phyloP scores from a whole-genome alignment of 2,797 vertebrate species.

The Siniperca undulata region DNA sequence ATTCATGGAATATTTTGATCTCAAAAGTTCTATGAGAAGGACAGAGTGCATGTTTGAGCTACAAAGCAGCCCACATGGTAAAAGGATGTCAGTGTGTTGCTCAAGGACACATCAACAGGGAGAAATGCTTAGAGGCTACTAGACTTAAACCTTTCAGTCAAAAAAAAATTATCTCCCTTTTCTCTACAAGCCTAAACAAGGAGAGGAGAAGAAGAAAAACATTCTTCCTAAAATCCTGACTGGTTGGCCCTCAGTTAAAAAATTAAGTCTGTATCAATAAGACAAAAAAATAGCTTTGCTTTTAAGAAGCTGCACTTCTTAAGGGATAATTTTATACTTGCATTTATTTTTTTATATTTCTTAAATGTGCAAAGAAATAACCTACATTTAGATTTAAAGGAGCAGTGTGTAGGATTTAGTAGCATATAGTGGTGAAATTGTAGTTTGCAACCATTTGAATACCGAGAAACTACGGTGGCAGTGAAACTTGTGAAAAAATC shows the following conservation, averaged over 20 bases:
- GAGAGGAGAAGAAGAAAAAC: neutral
- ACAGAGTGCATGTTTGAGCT: neutral
- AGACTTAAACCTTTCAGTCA: neutral
- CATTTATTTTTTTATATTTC: neutral
- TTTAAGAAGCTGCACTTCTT: neutral
- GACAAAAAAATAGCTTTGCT: neutral
- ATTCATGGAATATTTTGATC: slow-evolving; percentile 22
- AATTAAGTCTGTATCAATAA: neutral
- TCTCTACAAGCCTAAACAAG: neutral
- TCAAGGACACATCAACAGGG: slow-evolving; percentile 31
- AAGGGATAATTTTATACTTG: neutral
- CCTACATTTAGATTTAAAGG: neutral
- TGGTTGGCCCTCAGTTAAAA: neutral
- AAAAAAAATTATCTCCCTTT: neutral
- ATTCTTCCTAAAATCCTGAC: neutral
- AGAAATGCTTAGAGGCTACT: slow-evolving; percentile 13
- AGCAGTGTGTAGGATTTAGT: no score
- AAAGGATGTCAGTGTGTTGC: neutral
- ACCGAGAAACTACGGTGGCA: no score
- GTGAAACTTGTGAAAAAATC: no score
- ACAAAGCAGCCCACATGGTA: neutral
- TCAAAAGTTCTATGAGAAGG: slow-evolving; percentile 6
- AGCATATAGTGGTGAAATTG: no score
- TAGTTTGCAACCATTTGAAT: no score
- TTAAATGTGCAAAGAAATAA: neutral